Percentiles rank a stretch among this genome's conserved stretches.
Evolutionary conservation across 2,888 invertebrate species (phyloP).

Genomic region (Hemaris fuciformis): DNA sequence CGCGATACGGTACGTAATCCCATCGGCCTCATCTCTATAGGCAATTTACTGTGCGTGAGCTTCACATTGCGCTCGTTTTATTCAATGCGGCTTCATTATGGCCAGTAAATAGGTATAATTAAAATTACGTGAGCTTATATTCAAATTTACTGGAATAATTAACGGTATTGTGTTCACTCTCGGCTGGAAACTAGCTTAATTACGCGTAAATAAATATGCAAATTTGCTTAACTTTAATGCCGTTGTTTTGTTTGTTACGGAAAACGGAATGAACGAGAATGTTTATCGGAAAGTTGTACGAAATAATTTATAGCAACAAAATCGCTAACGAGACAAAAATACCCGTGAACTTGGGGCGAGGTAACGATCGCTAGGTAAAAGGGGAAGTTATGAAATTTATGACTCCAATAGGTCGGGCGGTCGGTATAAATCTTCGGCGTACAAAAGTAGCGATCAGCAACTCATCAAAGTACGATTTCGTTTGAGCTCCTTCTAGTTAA

Average conservation of each 20-base stretch:
- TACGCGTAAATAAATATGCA: constrained; percentile 9
- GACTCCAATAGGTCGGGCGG: constrained; percentile 21
- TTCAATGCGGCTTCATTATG: constrained; percentile 3
- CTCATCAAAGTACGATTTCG: constrained; percentile 15
- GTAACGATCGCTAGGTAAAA: constrained; percentile 23
- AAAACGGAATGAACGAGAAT: background rate
- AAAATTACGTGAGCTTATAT: constrained; percentile 11
- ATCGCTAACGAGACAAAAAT: background rate
- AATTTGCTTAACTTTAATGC: constrained; percentile 1
- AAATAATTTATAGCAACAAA: background rate
- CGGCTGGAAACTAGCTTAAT: constrained; percentile 7
- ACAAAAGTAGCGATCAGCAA: constrained; percentile 16
- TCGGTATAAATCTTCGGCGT: constrained; percentile 12
- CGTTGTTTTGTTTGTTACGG: background rate
- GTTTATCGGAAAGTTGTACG: background rate
- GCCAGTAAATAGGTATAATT: constrained; percentile 7
- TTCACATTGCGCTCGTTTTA: constrained; percentile 1
- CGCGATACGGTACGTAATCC: background rate
- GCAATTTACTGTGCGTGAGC: background rate
- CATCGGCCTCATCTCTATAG: constrained; percentile 2
- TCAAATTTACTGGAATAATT: constrained; percentile 9
- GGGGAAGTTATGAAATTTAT: constrained; percentile 32
- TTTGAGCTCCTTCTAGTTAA: constrained; percentile 10
- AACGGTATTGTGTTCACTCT: constrained; percentile 6
- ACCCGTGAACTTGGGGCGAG: background rate